Percentiles rank a stretch among this genome's conserved stretches.
Conservation (phyloP, 1,140 invertebrate genomes). For the Melanaphis sacchari region DNA sequence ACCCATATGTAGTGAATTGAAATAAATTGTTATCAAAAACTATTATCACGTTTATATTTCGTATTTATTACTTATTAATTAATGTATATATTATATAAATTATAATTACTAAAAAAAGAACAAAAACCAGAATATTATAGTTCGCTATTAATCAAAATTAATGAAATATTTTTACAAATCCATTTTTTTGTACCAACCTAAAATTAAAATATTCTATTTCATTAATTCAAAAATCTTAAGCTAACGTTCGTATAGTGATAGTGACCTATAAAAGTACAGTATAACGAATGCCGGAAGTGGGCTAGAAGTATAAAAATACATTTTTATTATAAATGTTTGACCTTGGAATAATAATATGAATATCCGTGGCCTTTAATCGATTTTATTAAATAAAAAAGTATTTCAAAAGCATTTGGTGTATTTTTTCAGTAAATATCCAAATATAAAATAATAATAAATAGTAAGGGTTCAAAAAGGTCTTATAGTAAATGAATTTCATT, state of each 20-base stretch:
- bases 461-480: neutral
- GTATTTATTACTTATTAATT: too few relatives aligned
- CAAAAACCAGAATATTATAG: neutral
- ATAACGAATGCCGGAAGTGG: neutral
- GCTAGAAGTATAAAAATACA: neutral
- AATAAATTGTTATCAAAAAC: neutral
- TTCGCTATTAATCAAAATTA: neutral
- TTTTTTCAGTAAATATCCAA: neutral
- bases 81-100: too few relatives aligned
- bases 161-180: neutral
- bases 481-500: neutral
- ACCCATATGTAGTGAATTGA: too few relatives aligned
- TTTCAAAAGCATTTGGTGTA: neutral
- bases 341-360: conserved; percentile 4
- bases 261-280: neutral
- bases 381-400: neutral
- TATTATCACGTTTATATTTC: neutral
- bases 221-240: neutral
- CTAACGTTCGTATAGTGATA: neutral
- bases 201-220: neutral
- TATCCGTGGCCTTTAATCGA: neutral
- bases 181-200: neutral
- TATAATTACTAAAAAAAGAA: neutral
- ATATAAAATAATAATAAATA: neutral
- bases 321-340: conserved; percentile 17